Percentiles rank a stretch among this genome's conserved stretches.
phyloP scores from a whole-genome alignment of 2,797 vertebrate species.

The Molossus molossus region DNA sequence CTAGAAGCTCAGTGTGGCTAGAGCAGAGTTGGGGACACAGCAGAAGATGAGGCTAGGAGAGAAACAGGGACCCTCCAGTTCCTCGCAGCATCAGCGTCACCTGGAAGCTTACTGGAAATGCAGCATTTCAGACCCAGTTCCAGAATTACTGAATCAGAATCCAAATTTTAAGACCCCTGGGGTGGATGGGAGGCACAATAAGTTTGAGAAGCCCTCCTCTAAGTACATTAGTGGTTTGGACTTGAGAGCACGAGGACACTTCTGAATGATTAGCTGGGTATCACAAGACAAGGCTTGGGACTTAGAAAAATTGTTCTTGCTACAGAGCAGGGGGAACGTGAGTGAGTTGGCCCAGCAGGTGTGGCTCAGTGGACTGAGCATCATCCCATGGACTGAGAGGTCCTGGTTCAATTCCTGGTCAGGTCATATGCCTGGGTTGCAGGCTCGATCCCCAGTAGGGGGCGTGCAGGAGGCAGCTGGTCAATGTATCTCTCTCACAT shows the following conservation, averaged over 20 bases:
- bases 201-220: not conserved
- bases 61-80: not conserved
- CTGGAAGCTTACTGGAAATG: not conserved
- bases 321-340: not conserved
- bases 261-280: not conserved
- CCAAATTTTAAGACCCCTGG: not conserved
- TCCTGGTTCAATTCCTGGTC: too few relatives aligned
- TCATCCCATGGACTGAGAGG: too few relatives aligned
- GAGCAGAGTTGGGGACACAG: not conserved
- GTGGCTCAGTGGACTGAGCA: too few relatives aligned
- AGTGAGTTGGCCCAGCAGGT: too few relatives aligned
- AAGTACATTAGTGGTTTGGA: not conserved
- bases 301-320: not conserved
- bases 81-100: not conserved
- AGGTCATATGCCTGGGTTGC: too few relatives aligned
- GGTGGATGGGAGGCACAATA: fast-evolving
- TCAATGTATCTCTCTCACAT: too few relatives aligned
- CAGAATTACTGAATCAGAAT: not conserved
- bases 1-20: not conserved
- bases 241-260: not conserved
- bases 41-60: not conserved
- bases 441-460: too few relatives aligned
- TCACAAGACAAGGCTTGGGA: not conserved
- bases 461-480: too few relatives aligned
- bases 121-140: not conserved